Conservation (phyloP, 23 tunicate genomes). For the Ascidia mentula region DNA sequence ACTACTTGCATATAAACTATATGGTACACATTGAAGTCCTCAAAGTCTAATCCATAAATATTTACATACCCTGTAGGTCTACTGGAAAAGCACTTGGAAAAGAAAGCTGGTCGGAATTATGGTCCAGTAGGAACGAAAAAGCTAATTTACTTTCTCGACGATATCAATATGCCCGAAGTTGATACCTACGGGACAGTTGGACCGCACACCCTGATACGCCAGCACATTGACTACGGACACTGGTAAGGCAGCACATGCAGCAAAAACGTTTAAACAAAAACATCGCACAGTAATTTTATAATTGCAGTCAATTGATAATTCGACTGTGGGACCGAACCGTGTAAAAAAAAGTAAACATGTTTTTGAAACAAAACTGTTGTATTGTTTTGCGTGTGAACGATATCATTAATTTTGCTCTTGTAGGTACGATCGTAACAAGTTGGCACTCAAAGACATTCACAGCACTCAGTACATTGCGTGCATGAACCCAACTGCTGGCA, state of each 20-base stretch:
- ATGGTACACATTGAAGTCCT: background rate
- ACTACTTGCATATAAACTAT: background rate
- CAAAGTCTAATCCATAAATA: too few relatives aligned
- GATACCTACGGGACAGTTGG: conserved; percentile 92
- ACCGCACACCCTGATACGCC: conserved; percentile 84
- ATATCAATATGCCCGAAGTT: conserved; percentile 89
- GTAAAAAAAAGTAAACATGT: background rate
- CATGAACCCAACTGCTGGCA: conserved; percentile 95
- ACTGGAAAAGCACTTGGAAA: conserved; percentile 85
- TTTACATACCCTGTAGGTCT: too few relatives aligned
- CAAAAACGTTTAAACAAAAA: background rate
- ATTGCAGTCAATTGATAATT: too few relatives aligned
- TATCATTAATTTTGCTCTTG: background rate
- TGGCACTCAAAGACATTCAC: conserved; percentile 76
- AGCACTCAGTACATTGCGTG: conserved; percentile 88
- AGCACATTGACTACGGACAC: conserved; percentile 90
- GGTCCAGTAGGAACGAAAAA: conserved; percentile 89
- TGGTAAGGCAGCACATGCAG: conserved; percentile 44
- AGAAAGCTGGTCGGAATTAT: conserved; percentile 84
- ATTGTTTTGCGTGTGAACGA: background rate
- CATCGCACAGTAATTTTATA: background rate
- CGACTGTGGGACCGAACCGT: too few relatives aligned
- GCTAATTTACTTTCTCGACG: conserved; percentile 82
- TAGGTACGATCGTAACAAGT: conserved; percentile 89
- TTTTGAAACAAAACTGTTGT: background rate